These are phyloP conservation scores for Poeciliopsis turrubarensis DNA, from an alignment of 2,113 vertebrate species.

Conservation along the genomic window DNA sequence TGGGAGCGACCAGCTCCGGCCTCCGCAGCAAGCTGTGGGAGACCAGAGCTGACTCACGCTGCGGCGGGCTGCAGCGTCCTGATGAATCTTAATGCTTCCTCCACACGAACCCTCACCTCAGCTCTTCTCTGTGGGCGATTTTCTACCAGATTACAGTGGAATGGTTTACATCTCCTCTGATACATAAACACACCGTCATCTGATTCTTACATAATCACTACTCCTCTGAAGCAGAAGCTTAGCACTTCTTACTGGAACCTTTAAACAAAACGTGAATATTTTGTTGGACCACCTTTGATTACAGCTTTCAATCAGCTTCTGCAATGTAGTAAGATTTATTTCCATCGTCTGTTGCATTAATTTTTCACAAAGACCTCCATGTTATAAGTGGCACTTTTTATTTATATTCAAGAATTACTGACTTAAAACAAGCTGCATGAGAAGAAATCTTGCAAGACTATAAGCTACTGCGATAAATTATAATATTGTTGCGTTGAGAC, in stretches of 20 bases:
- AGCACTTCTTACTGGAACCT: not conserved
- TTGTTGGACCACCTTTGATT: not conserved
- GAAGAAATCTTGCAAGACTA: no score
- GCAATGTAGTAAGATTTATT: no score
- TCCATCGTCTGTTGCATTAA: no score
- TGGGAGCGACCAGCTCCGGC: slow-evolving; percentile 47
- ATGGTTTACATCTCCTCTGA: slow-evolving; percentile 35
- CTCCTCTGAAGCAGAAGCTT: not conserved
- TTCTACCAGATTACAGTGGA: slow-evolving; percentile 40
- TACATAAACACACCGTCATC: slow-evolving; percentile 19
- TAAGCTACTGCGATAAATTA: no score
- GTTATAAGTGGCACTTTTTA: no score
- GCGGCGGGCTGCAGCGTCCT: slow-evolving; percentile 36
- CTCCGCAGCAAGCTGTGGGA: slow-evolving; percentile 57
- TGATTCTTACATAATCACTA: slow-evolving; percentile 34
- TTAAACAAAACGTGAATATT: not conserved
- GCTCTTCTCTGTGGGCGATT: slow-evolving; percentile 43
- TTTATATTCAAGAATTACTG: no score
- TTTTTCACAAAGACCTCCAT: no score
- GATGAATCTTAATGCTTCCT: slow-evolving; percentile 66
- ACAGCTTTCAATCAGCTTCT: no score
- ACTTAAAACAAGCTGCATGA: no score
- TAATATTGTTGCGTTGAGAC: no score
- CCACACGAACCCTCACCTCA: slow-evolving; percentile 63
- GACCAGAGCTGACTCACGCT: slow-evolving; percentile 42